A percentile compares a stretch with the other conserved stretches of the same genome.
These are phyloP conservation scores for Ptychobarbus kaznakovi DNA, from an alignment of 2,797 vertebrate genomes.

Conservation along the genomic window DNA sequence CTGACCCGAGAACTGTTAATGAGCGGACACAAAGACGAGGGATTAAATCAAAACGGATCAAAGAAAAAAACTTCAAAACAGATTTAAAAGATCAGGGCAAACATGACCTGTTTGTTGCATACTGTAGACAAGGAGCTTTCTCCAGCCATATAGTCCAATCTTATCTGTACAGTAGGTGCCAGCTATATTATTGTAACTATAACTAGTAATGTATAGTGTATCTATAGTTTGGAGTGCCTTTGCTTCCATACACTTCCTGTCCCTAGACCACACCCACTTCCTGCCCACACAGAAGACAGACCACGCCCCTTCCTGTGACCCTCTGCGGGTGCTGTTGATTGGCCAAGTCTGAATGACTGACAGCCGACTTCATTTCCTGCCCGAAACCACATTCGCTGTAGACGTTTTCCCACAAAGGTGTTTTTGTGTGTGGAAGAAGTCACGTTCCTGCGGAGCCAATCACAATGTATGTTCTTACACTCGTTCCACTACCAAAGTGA, in stretches of 20 bases:
- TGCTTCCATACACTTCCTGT: constrained; percentile 90
- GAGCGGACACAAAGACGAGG: constrained; percentile 90
- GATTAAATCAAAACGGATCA: constrained; percentile 66
- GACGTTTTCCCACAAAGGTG: constrained; percentile 13
- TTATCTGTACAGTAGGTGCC: constrained; percentile 96
- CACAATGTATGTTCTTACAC: constrained; percentile 64
- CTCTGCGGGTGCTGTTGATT: constrained; percentile 80
- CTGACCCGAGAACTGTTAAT: constrained; percentile 98
- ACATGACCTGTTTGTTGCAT: constrained; percentile 92
- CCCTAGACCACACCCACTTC: constrained; percentile 70
- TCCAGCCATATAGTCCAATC: constrained; percentile 99
- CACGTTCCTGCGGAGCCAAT: constrained; percentile 63
- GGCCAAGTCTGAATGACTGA: constrained; percentile 59
- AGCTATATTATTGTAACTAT: constrained; percentile 98
- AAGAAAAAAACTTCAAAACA: constrained; percentile 58
- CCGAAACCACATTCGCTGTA: neutral
- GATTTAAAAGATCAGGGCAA: constrained; percentile 81
- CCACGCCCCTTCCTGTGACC: constrained; percentile 67
- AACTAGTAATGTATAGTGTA: constrained; percentile 99
- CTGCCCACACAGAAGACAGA: constrained; percentile 44
- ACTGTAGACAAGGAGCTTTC: constrained; percentile 95
- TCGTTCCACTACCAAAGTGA: constrained; percentile 75
- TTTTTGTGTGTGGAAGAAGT: constrained; percentile 42
- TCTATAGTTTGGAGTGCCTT: constrained; percentile 99
- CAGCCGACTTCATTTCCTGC: neutral